Base-by-base conservation (phyloP, 2,888 invertebrate genomes). In the Cheilosia vulpina region DNA sequence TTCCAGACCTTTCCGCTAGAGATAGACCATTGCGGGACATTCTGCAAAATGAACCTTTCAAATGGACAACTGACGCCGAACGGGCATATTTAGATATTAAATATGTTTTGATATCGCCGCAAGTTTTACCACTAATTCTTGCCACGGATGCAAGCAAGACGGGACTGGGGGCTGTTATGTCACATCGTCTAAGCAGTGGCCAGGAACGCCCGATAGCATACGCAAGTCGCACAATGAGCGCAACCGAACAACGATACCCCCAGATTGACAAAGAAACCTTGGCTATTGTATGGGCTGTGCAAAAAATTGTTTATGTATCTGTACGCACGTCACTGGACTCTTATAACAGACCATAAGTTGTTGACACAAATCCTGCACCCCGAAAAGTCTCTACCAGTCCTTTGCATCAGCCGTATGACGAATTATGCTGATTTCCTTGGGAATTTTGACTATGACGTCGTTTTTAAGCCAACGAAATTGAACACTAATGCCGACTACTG, bases 391-490 rank as follows among this genome's bases (percentile, higher is more conserved):
- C 52, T 34, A 13, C 31, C 38, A 3, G 43, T 68, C 17, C 58
- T 79, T 19, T 80, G 73, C 13, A 75, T 75, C 2, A 73, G 71
- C 24, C 73, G 75, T 21, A 75, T 73, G 68, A 34, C 62, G 4
- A 82, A 87, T 53, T 80, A 82, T 34, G 76, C 82, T 1, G 63
- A 87, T 13, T 87, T 80, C 55, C 62, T 77, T 9, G 41, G 43
- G 0, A 68, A 65, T 88, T 82, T 82, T 27, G 34, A 77, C 24
- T 82, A 31, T 13, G 57, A 81, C n/a, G n/a, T n/a, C n/a, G n/a
- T n/a, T n/a, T n/a, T n/a, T n/a, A n/a, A n/a, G n/a, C n/a, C n/a
- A n/a, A n/a, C 71, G 11, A 87, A 79, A 11, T 21, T 13, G 13
- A 71, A 58, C 24, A 15, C 58, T 9, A 58, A 71, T 58, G 71